Percentiles rank a stretch among this genome's conserved stretches.
These are phyloP conservation scores for Aphis gossypii DNA, from an alignment of 1,140 invertebrate genomes.

Conservation along the genomic window DNA sequence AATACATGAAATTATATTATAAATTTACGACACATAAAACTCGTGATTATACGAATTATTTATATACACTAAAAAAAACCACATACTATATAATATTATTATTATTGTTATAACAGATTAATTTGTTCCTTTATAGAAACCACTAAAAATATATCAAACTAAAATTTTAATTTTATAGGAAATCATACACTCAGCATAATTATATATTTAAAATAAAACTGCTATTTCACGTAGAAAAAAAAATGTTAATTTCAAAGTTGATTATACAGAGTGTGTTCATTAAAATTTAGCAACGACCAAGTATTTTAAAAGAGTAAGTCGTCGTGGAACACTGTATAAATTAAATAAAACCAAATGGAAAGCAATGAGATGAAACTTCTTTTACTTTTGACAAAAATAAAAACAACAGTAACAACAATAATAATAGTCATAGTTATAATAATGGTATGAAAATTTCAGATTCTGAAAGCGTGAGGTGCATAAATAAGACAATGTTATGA, in stretches of 20 bases:
- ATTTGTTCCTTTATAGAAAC: background rate
- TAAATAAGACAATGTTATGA: background rate
- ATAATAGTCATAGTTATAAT: background rate
- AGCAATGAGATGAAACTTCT: background rate
- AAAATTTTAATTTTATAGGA: background rate
- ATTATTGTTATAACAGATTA: background rate
- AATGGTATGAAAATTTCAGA: conserved; percentile 7
- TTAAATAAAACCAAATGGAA: background rate
- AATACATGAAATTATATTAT: background rate
- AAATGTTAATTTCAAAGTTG: background rate
- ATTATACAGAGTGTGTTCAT: background rate
- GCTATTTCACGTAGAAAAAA: background rate
- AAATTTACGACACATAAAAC: background rate
- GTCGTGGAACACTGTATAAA: background rate
- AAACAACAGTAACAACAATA: background rate
- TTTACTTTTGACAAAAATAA: background rate
- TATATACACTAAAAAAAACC: background rate
- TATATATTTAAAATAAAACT: background rate
- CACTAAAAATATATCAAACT: background rate
- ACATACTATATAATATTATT: background rate
- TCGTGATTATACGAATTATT: background rate
- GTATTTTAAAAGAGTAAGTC: background rate
- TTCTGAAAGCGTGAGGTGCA: background rate
- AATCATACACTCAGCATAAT: background rate
- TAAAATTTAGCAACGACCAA: background rate